These are phyloP conservation scores for Athene noctua DNA, from an alignment of 2,113 vertebrate genomes.

Conservation along the genomic window DNA sequence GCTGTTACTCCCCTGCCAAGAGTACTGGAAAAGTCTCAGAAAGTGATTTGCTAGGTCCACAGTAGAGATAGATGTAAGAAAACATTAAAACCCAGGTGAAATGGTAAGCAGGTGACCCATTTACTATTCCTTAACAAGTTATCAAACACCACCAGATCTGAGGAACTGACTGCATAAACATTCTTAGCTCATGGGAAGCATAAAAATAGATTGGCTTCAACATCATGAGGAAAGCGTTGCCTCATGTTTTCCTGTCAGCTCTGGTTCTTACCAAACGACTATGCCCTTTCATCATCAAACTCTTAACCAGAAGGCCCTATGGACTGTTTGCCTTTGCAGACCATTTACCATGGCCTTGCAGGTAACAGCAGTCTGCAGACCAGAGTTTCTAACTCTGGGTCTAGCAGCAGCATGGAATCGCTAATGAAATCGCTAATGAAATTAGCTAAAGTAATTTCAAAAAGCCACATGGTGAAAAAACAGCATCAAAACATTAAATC, in stretches of 20 bases:
- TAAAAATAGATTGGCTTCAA: neutral
- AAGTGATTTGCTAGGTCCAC: neutral
- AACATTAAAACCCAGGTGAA: neutral
- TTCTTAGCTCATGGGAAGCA: neutral
- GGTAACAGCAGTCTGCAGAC: neutral
- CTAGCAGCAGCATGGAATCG: neutral
- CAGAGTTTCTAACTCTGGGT: neutral
- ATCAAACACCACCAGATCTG: neutral
- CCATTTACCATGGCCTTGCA: neutral
- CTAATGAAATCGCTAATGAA: neutral
- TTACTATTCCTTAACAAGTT: neutral
- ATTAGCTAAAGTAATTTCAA: neutral
- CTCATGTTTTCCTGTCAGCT: neutral
- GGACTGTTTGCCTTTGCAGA: neutral
- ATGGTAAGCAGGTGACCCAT: neutral
- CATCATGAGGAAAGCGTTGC: neutral
- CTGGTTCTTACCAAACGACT: neutral
- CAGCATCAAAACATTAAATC: neutral
- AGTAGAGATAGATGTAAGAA: neutral
- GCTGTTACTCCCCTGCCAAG: neutral
- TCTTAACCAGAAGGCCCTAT: neutral
- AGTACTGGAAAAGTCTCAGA: neutral
- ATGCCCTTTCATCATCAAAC: neutral
- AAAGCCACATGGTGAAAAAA: neutral
- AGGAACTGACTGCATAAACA: neutral